Evolutionary conservation across 2,113 vertebrate species (phyloP), one percentile per base, ranked within the genome.

Genomic region (Lates calcarifer): DNA sequence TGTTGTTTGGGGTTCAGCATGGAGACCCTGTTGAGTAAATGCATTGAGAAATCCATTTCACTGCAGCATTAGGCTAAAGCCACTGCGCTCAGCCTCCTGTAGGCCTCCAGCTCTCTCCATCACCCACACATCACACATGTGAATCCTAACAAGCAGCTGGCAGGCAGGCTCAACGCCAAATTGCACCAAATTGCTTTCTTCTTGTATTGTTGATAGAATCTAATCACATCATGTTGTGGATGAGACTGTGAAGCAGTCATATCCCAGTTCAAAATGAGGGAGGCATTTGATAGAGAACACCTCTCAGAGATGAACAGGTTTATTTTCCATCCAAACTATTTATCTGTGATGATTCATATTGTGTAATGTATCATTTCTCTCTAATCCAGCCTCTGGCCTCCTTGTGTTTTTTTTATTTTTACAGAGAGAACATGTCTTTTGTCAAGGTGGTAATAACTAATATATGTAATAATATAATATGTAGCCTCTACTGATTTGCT

Each of bases 101-200:
- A 53, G 74, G 41, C 53, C 11, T 31, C 57, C 10, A 20, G 5
- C 56, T 62, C 64, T 26, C 75, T 49, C 57, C 29, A 69, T 55
- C 15, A 70, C 43, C 37, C 75, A 69, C 14, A 47, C 62, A 71
- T 77, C 67, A 77, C 58, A 71, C 72, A 53, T 13, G 29, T 62
- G 71, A 80, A 69, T n/a, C 17, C 67, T 69, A 67, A 86, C 47
- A 56, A 74, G 57, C 78, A 62, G 71, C 70, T 51, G 84, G 58
- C 47, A 10, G 41, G 45, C 67, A 1, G 31, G 10, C 43, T 18
- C 56, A 0, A 12, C 4, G 58, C 33, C 67, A 73, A 80, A 77
- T 73, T 80, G 67, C 62, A 74, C 58, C 63, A 82, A 57, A 77
- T 76, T 77, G 53, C 62, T 80, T 74, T 77, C 49, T 39, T 61